Conservation (phyloP, 2,113 vertebrate species). For the Anser cygnoides region DNA sequence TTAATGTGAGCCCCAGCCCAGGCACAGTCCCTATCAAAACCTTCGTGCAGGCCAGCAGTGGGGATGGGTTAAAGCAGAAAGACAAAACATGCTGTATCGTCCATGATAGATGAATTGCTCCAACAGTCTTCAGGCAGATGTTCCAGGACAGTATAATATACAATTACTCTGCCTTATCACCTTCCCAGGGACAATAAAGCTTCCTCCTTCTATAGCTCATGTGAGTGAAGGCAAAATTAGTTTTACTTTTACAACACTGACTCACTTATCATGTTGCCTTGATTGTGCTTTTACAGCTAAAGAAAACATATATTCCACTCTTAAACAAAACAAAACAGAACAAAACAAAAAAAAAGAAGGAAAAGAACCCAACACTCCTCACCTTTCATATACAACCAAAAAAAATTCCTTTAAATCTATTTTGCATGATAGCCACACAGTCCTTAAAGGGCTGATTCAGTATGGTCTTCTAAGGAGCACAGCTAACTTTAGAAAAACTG, state of each 20-base stretch:
- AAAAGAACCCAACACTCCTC: not conserved
- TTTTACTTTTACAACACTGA: constrained; percentile 95
- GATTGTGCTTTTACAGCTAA: constrained; percentile 85
- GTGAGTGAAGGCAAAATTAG: constrained; percentile 95
- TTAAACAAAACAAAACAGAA: constrained; percentile 63
- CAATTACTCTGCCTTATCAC: constrained; percentile 99
- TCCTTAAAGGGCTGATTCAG: constrained; percentile 22
- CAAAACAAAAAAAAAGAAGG: not conserved
- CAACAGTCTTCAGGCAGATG: constrained; percentile 97
- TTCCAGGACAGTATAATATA: constrained; percentile 97
- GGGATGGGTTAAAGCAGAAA: constrained; percentile 83
- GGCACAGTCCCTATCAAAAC: constrained; percentile 91
- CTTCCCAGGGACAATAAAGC: constrained; percentile 98
- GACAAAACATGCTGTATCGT: constrained; percentile 82
- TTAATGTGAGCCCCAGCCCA: constrained; percentile 93
- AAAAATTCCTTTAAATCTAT: constrained; percentile 23
- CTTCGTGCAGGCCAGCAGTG: constrained; percentile 82
- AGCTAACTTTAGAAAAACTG: constrained; percentile 8
- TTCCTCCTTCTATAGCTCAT: constrained; percentile 96
- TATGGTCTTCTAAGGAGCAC: not conserved
- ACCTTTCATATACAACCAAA: constrained; percentile 49
- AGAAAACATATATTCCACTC: constrained; percentile 81
- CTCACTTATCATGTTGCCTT: constrained; percentile 88
- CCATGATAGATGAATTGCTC: constrained; percentile 94
- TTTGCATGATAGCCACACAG: not conserved